Evolutionary conservation across 2,113 vertebrate genomes (phyloP), one percentile per base, ranked within the genome.

Genomic region (Hemicordylus capensis): DNA sequence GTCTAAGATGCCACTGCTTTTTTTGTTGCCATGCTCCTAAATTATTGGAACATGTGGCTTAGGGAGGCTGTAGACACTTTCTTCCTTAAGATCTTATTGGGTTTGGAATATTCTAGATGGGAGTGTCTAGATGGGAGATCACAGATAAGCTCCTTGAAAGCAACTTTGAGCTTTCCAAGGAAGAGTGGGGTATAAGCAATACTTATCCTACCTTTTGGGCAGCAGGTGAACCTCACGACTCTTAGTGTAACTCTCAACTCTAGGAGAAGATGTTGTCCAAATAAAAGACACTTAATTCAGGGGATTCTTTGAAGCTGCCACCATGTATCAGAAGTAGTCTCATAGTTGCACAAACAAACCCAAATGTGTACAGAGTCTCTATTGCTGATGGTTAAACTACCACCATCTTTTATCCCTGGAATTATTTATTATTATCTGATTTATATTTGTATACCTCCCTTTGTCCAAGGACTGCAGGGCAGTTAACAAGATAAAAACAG

Each of bases 121-220:
- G n/a, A 61, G 7, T 39, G 24, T 26, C 24, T 61, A 17, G 26
- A 63, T 79, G n/a, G 75, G 34, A 58, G 24, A 24, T 26, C 22
- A 58, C 34, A 59, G 37, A n/a, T n/a, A n/a, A 10, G 24, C 56
- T n/a, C 2, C 20, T 37, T 5, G 6, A 58, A 74, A 81, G 37
- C 0, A 0, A 9, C 48, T 88, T 72, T 83, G 58, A 51, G 1
- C 44, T 0, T 63, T 51, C 26, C 56, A 48, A 77, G 20, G 11
- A 80, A 78, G n/a, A 61, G 24, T 28, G 2, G 34, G 54, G 39
- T 39, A 39, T 26, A 77, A 54, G 51, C 51, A 54, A 39, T 6
- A 39, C 24, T 12, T 59, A 77, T 10, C 34, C 4, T 77, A 19
- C 10, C 34, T 59, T 59, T n/a, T 51, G 39, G 56, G 54, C 34